Percentiles rank a stretch among this genome's conserved stretches.
Evolutionary conservation across 2,888 invertebrate genomes (phyloP).

Genomic region (Sminthurides aquaticus): DNA sequence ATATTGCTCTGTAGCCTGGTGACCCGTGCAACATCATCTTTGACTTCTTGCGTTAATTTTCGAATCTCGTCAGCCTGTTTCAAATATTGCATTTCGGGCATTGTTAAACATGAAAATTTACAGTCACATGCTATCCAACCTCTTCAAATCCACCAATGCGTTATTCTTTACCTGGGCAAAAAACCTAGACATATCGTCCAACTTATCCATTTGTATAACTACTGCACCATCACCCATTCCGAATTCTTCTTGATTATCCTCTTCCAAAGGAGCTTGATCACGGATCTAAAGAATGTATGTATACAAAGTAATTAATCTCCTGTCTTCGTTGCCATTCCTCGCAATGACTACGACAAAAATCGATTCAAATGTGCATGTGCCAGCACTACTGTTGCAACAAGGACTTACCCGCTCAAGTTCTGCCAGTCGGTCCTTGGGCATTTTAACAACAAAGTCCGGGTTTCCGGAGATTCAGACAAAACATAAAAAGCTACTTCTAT

Average conservation of each 20-base stretch:
- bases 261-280: conserved; percentile 5
- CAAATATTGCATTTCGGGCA: too few relatives aligned
- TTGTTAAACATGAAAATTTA: neutral
- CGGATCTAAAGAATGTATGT: conserved; percentile 8
- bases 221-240: conserved; percentile 27
- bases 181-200: conserved; percentile 32
- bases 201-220: conserved; percentile 34
- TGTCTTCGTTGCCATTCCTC: neutral
- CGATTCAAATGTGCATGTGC: conserved; percentile 4
- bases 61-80: conserved; percentile 47
- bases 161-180: conserved; percentile 31
- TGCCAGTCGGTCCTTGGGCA: conserved; percentile 36
- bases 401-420: conserved; percentile 33
- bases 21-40: conserved; percentile 46
- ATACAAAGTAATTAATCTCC: neutral
- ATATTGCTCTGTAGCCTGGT: conserved; percentile 53
- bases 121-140: neutral
- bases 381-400: too few relatives aligned
- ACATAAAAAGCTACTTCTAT: too few relatives aligned
- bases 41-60: conserved; percentile 46
- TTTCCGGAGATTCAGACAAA: too few relatives aligned
- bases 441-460: too few relatives aligned
- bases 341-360: neutral
- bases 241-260: conserved; percentile 15
- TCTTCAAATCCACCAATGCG: neutral